Conservation (phyloP, 2,113 vertebrate species). For the Motacilla tschutschensis region DNA sequence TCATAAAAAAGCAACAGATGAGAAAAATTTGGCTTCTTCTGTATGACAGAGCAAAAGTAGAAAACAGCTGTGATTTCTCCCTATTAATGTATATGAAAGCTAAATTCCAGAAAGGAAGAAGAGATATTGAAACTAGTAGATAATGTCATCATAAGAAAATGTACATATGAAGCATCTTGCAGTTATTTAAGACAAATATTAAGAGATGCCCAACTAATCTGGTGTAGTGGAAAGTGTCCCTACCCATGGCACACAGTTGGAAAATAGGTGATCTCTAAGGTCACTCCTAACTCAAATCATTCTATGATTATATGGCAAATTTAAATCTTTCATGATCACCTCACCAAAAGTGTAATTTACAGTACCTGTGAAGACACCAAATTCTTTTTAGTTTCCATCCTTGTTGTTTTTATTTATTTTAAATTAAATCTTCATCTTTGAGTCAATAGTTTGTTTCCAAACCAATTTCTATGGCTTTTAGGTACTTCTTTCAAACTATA, state of each 20-base stretch:
- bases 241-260: accelerated
- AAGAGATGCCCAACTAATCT: background rate
- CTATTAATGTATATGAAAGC: background rate
- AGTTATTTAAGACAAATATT: background rate
- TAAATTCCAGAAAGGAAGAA: background rate
- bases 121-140: background rate
- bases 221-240: background rate
- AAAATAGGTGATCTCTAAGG: background rate
- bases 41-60: background rate
- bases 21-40: background rate
- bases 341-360: background rate
- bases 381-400: background rate
- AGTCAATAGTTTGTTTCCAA: background rate
- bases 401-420: background rate
- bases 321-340: background rate
- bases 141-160: background rate
- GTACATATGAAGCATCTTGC: background rate
- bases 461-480: background rate
- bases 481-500: background rate
- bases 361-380: background rate
- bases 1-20: background rate
- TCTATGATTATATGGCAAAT: background rate
- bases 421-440: background rate
- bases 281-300: background rate
- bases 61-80: background rate